A percentile compares a stretch with the other conserved stretches of the same genome.
These are phyloP conservation scores for Tamias sibiricus DNA, from an alignment of 2,113 vertebrate genomes.

Conservation along the genomic window DNA sequence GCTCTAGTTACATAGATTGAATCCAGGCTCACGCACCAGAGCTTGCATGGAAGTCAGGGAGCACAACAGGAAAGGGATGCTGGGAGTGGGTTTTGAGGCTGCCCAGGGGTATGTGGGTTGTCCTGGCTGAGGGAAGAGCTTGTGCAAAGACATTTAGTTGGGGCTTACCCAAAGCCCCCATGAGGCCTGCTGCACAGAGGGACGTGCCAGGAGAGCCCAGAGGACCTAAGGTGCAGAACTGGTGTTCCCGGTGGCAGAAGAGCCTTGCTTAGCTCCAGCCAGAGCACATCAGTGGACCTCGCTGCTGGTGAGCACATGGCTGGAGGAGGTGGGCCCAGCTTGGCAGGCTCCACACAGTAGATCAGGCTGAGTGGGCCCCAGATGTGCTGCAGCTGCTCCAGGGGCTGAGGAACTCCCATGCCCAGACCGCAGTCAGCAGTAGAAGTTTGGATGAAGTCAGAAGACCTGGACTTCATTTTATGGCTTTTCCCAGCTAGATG, in stretches of 20 bases:
- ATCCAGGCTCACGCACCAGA: background rate
- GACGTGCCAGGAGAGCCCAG: background rate
- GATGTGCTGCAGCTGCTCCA: background rate
- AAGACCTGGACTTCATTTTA: background rate
- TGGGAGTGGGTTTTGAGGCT: background rate
- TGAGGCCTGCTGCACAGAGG: background rate
- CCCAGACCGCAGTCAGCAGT: background rate
- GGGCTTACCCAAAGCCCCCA: background rate
- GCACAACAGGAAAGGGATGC: background rate
- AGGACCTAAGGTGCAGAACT: background rate
- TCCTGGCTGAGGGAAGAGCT: background rate
- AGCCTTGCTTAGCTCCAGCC: background rate
- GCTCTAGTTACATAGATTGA: background rate
- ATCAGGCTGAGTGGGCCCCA: background rate
- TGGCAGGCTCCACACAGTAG: background rate
- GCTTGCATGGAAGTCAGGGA: background rate
- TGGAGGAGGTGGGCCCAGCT: background rate
- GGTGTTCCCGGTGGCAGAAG: too few species aligned
- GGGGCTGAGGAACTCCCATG: background rate
- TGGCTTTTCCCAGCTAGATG: background rate
- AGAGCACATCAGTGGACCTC: rapidly evolving
- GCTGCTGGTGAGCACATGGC: background rate
- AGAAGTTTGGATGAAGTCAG: background rate
- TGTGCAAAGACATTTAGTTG: background rate
- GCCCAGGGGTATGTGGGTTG: background rate